phyloP scores from a whole-genome alignment of 1,140 invertebrate genomes.

The Apis cerana region DNA sequence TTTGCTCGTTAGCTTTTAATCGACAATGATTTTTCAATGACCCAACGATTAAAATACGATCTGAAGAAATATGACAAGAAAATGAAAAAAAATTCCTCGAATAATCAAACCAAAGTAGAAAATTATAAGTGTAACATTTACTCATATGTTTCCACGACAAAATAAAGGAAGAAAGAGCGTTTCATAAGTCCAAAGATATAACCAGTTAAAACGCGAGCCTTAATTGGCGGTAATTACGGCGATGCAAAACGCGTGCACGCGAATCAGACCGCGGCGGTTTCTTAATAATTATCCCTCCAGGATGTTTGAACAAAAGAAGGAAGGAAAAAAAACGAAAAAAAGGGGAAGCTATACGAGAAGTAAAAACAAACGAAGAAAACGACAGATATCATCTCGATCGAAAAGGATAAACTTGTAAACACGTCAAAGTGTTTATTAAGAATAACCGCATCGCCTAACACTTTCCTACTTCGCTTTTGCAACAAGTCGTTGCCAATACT shows the following conservation, averaged over 20 bases:
- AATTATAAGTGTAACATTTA: too few relatives aligned
- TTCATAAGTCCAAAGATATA: constrained; percentile 22
- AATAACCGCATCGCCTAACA: constrained; percentile 48
- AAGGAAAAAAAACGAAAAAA: background rate
- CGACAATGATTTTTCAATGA: too few relatives aligned
- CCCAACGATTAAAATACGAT: too few relatives aligned
- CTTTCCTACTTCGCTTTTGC: constrained; percentile 61
- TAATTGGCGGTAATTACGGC: constrained; percentile 39
- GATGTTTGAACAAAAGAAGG: constrained; percentile 10
- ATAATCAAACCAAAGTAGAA: too few relatives aligned
- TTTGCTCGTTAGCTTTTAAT: too few relatives aligned
- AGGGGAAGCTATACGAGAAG: too few relatives aligned
- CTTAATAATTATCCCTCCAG: constrained; percentile 41
- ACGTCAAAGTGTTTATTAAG: background rate
- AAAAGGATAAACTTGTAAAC: constrained; percentile 21
- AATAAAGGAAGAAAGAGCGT: background rate
- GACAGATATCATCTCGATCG: constrained; percentile 20
- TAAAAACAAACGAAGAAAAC: background rate
- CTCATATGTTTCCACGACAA: background rate
- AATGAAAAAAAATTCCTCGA: too few relatives aligned
- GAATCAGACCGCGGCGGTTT: constrained; percentile 50
- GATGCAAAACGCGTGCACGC: constrained; percentile 22
- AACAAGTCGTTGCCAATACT: constrained; percentile 58
- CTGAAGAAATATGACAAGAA: too few relatives aligned
- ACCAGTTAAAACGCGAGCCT: constrained; percentile 9